These are phyloP conservation scores for Dissostichus mawsoni DNA, from an alignment of 2,113 vertebrate genomes.

Conservation along the genomic window DNA sequence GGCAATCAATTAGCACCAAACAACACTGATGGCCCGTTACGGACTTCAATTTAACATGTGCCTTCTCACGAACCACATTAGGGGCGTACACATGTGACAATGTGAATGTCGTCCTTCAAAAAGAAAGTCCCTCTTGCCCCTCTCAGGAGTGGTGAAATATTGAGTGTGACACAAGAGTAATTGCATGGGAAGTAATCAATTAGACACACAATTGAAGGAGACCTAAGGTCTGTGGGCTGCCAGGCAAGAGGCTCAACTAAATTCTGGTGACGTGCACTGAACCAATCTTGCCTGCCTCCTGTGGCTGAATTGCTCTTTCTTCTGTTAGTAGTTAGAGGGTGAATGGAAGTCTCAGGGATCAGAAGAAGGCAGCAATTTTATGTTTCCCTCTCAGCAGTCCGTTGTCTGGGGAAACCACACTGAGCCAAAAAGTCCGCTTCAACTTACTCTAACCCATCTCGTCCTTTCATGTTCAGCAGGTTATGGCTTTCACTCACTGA, in stretches of 20 bases:
- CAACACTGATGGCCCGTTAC: slow-evolving; percentile 56
- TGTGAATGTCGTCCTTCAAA: slow-evolving; percentile 80
- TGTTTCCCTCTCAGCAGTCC: slow-evolving; percentile 23
- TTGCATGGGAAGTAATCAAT: slow-evolving; percentile 87
- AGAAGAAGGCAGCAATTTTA: slow-evolving; percentile 48
- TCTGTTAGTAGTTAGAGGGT: slow-evolving; percentile 39
- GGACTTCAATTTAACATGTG: slow-evolving; percentile 73
- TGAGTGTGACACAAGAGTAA: slow-evolving; percentile 86
- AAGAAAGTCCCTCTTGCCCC: slow-evolving; percentile 70
- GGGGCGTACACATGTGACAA: slow-evolving; percentile 75
- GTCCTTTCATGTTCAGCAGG: slow-evolving; percentile 27
- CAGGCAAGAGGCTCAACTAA: slow-evolving; percentile 72
- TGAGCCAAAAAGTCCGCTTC: slow-evolving; percentile 47
- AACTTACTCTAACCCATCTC: slow-evolving; percentile 44
- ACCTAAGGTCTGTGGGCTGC: slow-evolving; percentile 82
- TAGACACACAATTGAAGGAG: slow-evolving; percentile 85
- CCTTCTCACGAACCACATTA: slow-evolving; percentile 70
- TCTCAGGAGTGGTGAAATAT: slow-evolving; percentile 83
- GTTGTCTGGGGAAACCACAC: slow-evolving; percentile 40
- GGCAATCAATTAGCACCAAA: slow-evolving; percentile 71
- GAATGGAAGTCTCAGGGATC: slow-evolving; percentile 49
- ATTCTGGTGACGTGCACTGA: slow-evolving; percentile 70
- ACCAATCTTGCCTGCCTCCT: slow-evolving; percentile 70
- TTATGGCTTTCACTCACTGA: slow-evolving; percentile 41
- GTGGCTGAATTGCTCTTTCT: slow-evolving; percentile 56